Evolutionary conservation across 92 coral and sea anemone species (phyloP).

Genomic region (Chrysogorgia sp.): DNA sequence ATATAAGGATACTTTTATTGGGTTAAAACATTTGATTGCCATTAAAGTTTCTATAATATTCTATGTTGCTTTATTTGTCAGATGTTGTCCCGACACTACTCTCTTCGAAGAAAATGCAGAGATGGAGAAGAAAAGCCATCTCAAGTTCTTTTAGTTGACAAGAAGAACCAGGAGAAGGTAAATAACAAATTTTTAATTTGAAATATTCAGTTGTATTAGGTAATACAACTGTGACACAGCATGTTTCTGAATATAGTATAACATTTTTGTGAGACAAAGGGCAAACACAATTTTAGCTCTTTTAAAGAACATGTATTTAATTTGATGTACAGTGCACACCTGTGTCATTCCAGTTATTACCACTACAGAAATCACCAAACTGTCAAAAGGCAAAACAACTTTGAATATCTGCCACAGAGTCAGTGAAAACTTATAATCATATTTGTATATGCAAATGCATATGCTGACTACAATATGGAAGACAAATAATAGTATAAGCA

Average conservation of each 20-base stretch:
- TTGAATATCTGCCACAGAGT: too few species aligned
- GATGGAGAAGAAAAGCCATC: constrained; percentile 85
- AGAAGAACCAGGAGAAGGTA: constrained; percentile 89
- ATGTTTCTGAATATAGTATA: too few species aligned
- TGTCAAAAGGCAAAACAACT: not conserved
- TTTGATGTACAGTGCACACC: not conserved
- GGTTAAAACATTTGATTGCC: too few species aligned
- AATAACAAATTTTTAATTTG: not conserved
- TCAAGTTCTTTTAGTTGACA: constrained; percentile 77
- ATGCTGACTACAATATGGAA: too few species aligned
- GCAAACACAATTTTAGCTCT: too few species aligned
- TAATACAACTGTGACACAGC: too few species aligned
- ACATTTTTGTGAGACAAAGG: too few species aligned
- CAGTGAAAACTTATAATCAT: too few species aligned
- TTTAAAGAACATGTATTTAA: constrained; percentile 5
- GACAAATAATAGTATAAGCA: too few species aligned
- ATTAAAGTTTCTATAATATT: not conserved
- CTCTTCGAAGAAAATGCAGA: constrained; percentile 28
- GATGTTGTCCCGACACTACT: constrained; percentile 29
- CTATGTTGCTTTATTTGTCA: not conserved
- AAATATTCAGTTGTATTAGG: too few species aligned
- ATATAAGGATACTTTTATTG: too few species aligned
- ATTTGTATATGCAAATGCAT: too few species aligned
- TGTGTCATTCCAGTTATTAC: not conserved
- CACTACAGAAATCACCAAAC: not conserved